Evolutionary conservation across 2,888 invertebrate genomes (phyloP), one percentile per base, ranked within the genome.

Genomic region (Melanophora roralis): DNA sequence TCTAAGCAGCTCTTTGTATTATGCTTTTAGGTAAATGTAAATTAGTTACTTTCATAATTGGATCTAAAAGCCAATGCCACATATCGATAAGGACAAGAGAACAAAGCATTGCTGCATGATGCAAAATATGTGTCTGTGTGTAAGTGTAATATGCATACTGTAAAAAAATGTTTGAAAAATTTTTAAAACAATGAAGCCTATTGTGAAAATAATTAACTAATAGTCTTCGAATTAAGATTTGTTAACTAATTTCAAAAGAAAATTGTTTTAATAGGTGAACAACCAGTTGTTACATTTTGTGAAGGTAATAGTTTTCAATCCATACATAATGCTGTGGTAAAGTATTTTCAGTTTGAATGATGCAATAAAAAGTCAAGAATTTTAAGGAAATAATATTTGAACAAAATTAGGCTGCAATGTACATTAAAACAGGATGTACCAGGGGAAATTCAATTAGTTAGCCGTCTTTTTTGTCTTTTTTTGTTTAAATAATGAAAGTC

Each of bases 41-140:
- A 71, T 71, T 77, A 64, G 69, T 69, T 77, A 77, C 69, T 51
- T 64, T 34, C 49, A 51, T 65, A 49, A 19, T 75, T 60, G 67
- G 43, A 36, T 36, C 5, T 34, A 60, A 6, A 32, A 6, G 51
- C 12, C 16, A 9, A 53, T 32, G n/a, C 2, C 14, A 21, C 1
- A n/a, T 14, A 8, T 32, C 27, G 14, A 9, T 8, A 27, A 45
- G 21, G 6, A 68, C 27, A 38, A n/a, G 0, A 19, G 32, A 11
- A 7, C 21, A 23, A 16, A n/a, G 40, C 16, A 1, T 32, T 32
- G 21, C 11, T 43, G n/a, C 14, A 45, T 36, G 14, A 34, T 45
- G 8, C 0, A 57, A 57, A 36, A 43, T 34, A n/a, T 27, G 11
- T 9, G 43, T 11, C 11, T 32, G 11, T 68, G 21, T 7, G 32